Evolutionary conservation across 2,888 invertebrate species (phyloP).

Genomic region (Encarsia formosa): DNA sequence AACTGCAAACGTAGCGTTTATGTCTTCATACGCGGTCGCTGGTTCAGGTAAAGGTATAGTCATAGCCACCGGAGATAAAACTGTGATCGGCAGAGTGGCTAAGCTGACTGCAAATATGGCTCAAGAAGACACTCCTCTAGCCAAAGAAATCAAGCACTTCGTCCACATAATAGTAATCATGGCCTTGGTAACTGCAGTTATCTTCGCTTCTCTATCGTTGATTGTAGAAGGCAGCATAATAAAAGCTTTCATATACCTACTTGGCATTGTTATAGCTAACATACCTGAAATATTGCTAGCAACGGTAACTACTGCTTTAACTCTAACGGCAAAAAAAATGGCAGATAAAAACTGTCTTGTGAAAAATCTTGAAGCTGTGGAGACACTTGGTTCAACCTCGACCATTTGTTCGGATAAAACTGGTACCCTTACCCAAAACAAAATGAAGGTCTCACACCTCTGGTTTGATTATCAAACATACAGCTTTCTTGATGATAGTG

Average conservation of each 20-base stretch:
- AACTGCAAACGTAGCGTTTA: slow-evolving; percentile 76
- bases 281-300: slow-evolving; percentile 77
- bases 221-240: slow-evolving; percentile 59
- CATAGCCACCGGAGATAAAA: slow-evolving; percentile 56
- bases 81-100: slow-evolving; percentile 65
- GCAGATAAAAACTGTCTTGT: slow-evolving; percentile 76
- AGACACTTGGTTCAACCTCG: slow-evolving; percentile 74
- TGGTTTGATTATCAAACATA: slow-evolving; percentile 66
- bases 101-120: slow-evolving; percentile 60
- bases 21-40: slow-evolving; percentile 74
- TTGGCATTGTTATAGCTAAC: slow-evolving; percentile 71
- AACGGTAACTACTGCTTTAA: slow-evolving; percentile 74
- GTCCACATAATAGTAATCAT: slow-evolving; percentile 61
- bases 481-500: slow-evolving; percentile 55
- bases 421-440: slow-evolving; percentile 72
- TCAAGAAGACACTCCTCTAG: slow-evolving; percentile 67
- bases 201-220: slow-evolving; percentile 63
- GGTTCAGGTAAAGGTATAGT: slow-evolving; percentile 59
- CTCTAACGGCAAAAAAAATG: slow-evolving; percentile 76
- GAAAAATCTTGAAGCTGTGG: slow-evolving; percentile 75
- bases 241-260: slow-evolving; percentile 57
- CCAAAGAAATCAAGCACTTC: slow-evolving; percentile 67
- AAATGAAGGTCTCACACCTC: slow-evolving; percentile 72
- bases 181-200: slow-evolving; percentile 57
- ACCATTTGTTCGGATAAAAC: slow-evolving; percentile 80